Percentiles rank a stretch among this genome's conserved stretches.
Evolutionary conservation across 1,140 invertebrate genomes (phyloP).

Genomic region (Oryctes rhinoceros): DNA sequence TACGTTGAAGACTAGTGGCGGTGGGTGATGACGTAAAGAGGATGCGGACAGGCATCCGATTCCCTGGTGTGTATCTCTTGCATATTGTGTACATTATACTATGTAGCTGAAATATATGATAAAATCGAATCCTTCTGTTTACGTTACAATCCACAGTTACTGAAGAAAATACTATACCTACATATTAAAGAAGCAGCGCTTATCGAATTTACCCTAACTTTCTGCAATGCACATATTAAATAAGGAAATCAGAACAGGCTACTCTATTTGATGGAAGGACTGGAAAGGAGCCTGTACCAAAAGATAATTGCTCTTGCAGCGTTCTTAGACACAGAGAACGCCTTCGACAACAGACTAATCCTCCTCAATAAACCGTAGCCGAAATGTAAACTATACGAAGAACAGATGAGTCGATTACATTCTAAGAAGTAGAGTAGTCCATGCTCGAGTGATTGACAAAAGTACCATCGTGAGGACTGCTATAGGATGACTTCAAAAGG

Average conservation of each 20-base stretch:
- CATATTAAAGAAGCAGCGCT: not conserved
- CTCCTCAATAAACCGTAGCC: not conserved
- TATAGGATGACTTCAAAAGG: not conserved
- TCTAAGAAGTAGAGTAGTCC: not conserved
- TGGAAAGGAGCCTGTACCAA: not conserved
- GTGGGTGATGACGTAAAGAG: no score
- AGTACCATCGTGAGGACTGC: not conserved
- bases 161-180: no score
- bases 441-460: not conserved
- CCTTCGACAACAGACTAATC: not conserved
- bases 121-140: no score
- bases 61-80: no score
- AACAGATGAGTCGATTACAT: not conserved
- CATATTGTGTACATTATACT: no score
- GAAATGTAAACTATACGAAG: not conserved
- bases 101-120: no score
- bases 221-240: not conserved
- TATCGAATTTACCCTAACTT: not conserved
- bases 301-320: not conserved
- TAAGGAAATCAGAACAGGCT: not conserved
- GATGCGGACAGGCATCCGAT: no score
- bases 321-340: not conserved
- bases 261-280: not conserved
- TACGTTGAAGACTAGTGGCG: no score
- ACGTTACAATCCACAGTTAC: no score